These are phyloP conservation scores for Apotomis betuletana DNA, from an alignment of 2,888 invertebrate genomes.

Conservation along the genomic window DNA sequence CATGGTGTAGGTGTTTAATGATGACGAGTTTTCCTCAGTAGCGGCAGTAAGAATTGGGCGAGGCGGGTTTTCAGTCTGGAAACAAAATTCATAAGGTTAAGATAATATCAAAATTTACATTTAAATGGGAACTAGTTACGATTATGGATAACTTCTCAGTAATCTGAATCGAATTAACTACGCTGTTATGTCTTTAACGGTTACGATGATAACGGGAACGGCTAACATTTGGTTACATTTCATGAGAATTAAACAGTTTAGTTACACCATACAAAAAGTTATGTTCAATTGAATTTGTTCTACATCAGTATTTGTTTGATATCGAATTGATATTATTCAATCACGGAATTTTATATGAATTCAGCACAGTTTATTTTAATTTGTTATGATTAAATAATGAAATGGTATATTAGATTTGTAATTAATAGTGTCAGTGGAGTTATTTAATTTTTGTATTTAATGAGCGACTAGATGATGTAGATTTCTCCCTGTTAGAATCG, in stretches of 20 bases:
- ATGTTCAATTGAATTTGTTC: no score
- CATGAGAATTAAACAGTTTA: conserved; percentile 3
- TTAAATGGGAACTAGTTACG: no score
- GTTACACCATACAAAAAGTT: background rate
- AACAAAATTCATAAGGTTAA: conserved; percentile 49
- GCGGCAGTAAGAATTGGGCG: conserved; percentile 79
- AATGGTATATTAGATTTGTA: no score
- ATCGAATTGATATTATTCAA: no score
- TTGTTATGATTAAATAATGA: no score
- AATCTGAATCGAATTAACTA: conserved; percentile 8
- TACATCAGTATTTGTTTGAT: no score
- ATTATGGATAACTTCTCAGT: background rate
- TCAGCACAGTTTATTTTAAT: no score
- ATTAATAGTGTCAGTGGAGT: no score
- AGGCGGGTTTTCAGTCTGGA: conserved; percentile 80
- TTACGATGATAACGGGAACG: conserved; percentile 23
- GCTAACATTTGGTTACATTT: conserved; percentile 4
- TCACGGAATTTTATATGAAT: no score
- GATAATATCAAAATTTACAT: background rate
- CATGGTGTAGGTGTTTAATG: conserved; percentile 53
- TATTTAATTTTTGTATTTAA: no score
- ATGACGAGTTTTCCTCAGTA: conserved; percentile 74
- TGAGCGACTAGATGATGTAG: no score
- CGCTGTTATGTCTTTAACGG: conserved; percentile 18
- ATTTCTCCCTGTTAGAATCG: no score